These are phyloP conservation scores for Biston betularia DNA, from an alignment of 2,888 invertebrate species.

Conservation along the genomic window DNA sequence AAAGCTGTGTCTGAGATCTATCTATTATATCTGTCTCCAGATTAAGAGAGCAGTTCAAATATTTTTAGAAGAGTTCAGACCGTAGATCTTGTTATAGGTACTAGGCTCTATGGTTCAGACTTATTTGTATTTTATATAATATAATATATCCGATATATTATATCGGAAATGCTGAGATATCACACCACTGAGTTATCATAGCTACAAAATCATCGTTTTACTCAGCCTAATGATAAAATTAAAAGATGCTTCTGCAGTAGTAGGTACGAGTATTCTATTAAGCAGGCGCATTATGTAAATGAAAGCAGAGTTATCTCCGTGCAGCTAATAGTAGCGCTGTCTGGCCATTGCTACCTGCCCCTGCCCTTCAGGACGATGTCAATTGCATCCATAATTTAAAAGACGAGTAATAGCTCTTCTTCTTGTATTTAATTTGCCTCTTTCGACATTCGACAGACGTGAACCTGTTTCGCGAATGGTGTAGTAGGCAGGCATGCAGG, in stretches of 20 bases:
- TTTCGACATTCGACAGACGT: conserved; percentile 27
- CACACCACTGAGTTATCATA: too few relatives aligned
- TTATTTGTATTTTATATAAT: not conserved
- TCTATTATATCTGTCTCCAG: too few relatives aligned
- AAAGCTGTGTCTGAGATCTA: too few relatives aligned
- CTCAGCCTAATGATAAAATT: conserved; percentile 39
- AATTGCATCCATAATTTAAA: conserved; percentile 59
- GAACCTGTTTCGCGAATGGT: conserved; percentile 28
- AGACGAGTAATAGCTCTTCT: conserved; percentile 52
- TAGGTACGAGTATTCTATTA: conserved; percentile 42
- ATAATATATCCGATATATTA: too few relatives aligned
- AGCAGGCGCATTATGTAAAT: conserved; percentile 67
- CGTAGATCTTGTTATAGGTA: too few relatives aligned
- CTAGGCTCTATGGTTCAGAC: too few relatives aligned
- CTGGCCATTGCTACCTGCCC: conserved; percentile 35
- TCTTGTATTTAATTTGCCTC: conserved; percentile 36
- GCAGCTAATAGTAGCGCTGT: conserved; percentile 45
- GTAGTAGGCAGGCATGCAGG: conserved; percentile 8
- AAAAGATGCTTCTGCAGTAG: conserved; percentile 27
- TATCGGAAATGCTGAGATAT: too few relatives aligned
- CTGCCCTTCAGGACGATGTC: conserved; percentile 52
- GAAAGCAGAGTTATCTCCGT: conserved; percentile 56
- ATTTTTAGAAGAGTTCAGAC: too few relatives aligned
- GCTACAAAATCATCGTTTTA: too few relatives aligned
- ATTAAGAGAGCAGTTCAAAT: too few relatives aligned